Percentiles rank a stretch among this genome's conserved stretches.
Conservation (phyloP, 1,140 invertebrate species). For the Popillia japonica region DNA sequence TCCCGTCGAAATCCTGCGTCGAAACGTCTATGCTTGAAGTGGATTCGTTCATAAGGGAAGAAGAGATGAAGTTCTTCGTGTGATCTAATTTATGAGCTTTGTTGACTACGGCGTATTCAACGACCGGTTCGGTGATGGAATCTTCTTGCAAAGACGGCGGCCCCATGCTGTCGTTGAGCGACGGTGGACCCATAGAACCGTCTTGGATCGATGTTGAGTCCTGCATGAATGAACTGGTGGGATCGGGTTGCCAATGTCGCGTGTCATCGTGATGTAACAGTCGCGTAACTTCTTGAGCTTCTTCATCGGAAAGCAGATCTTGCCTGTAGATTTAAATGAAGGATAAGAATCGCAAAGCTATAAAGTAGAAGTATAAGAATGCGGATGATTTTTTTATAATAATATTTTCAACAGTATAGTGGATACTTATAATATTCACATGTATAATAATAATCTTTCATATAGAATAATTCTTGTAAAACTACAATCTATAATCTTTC, state of each 20-base stretch:
- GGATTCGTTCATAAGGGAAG: conserved; percentile 52
- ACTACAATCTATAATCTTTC: too few species aligned
- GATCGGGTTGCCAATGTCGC: conserved; percentile 64
- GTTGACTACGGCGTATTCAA: conserved; percentile 44
- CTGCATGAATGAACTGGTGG: conserved; percentile 66
- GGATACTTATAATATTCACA: too few species aligned
- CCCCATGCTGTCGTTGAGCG: conserved; percentile 56
- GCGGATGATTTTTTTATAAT: too few species aligned
- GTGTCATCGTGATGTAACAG: conserved; percentile 71
- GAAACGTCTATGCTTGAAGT: conserved; percentile 56
- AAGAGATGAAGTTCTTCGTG: conserved; percentile 19
- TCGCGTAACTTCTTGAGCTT: conserved; percentile 83
- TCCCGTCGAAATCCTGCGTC: conserved; percentile 53
- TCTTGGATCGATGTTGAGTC: conserved; percentile 64
- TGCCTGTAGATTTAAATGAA: conserved; percentile 63
- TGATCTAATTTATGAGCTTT: conserved; percentile 18
- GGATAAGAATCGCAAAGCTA: neutral
- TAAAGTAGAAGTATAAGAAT: too few species aligned
- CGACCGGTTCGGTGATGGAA: conserved; percentile 49
- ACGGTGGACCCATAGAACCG: conserved; percentile 54
- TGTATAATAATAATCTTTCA: too few species aligned
- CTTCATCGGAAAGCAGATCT: conserved; percentile 84
- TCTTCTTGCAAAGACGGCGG: conserved; percentile 57
- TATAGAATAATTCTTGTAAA: too few species aligned
- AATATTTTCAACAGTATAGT: too few species aligned